Base-by-base conservation (phyloP, 1,140 invertebrate species). In the Drosophila dunni region DNA sequence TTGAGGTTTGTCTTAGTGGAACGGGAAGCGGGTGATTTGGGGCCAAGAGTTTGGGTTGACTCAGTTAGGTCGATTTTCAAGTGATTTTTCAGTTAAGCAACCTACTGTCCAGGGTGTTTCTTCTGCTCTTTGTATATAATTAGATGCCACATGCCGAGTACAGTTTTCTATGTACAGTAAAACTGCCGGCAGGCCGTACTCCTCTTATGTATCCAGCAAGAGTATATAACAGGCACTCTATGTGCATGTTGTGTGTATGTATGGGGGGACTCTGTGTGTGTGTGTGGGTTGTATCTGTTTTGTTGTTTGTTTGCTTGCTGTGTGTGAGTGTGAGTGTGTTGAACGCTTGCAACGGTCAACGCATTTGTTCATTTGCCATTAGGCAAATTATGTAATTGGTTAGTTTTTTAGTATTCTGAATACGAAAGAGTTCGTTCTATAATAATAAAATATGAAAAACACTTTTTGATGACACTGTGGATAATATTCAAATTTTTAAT, bases 131-230 rank as follows among this genome's bases (percentile, higher is more conserved):
- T 83, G 84, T 88, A 88, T 69, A 88, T 88, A 88, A 88, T 88
- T 88, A 89, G 78, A 79, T 71, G 82, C 64, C 75, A 68, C 50
- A 72, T 74, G 66, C 50, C 66, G 62, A 62, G 84, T 86, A 86
- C 84, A 86, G 83, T 86, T 89, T 77, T 79, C 83, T 80, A 88
- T 88, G 57, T 88, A 88, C 69, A 46, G 61, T 48, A 83, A 79
- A 88, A 73, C 71, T 62, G 71, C 48, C 69, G 56, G 68, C 74
- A 65, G 64, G 69, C 56, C 42, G 20, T 65, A 51, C 54, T 36
- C 10, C 44, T 15, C 36, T 64, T 53, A 40, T 60, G 45, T 45
- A 36, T 33, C 46, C 40, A 40, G 45, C 51, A 13, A 34, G 11
- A 53, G 50, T 53, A 53, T 53, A 53, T 53, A 34, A 6, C 34